phyloP scores from a whole-genome alignment of 2,888 invertebrate genomes.

The Corbicula japonica region DNA sequence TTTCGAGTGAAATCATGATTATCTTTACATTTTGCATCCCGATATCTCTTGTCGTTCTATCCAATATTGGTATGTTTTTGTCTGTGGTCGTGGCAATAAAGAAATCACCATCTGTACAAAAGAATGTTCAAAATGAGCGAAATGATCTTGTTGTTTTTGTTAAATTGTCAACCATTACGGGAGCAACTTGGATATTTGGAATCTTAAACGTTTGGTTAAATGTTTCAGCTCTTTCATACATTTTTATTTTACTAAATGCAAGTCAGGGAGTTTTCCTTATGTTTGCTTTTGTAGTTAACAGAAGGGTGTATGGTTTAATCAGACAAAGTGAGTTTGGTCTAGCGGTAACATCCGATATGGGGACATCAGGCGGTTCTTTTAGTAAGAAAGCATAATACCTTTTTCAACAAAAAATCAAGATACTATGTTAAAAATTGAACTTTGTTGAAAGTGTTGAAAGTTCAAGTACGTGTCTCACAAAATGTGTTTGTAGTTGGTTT shows the following conservation, averaged over 20 bases:
- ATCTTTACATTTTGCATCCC: background rate
- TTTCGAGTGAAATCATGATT: background rate
- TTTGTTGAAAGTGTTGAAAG: no score
- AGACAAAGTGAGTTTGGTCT: no score
- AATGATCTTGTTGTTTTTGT: background rate
- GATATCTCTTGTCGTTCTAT: background rate
- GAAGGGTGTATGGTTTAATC: no score
- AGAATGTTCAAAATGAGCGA: background rate
- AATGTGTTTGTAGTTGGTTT: no score
- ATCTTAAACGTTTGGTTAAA: background rate
- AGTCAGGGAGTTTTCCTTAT: conserved; percentile 9
- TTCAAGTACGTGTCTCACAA: no score
- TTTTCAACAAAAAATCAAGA: no score
- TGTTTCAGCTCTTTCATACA: background rate
- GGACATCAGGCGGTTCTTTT: no score
- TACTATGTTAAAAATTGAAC: no score
- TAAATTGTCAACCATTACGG: conserved; percentile 9
- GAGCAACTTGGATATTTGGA: conserved; percentile 10
- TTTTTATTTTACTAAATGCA: conserved; percentile 6
- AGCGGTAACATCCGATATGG: no score
- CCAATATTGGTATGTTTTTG: background rate
- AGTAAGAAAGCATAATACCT: no score
- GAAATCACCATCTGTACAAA: background rate
- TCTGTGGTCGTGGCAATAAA: background rate
- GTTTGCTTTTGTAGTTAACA: no score